Base-by-base conservation (phyloP, 1,140 invertebrate genomes). In the Teleopsis dalmanni region DNA sequence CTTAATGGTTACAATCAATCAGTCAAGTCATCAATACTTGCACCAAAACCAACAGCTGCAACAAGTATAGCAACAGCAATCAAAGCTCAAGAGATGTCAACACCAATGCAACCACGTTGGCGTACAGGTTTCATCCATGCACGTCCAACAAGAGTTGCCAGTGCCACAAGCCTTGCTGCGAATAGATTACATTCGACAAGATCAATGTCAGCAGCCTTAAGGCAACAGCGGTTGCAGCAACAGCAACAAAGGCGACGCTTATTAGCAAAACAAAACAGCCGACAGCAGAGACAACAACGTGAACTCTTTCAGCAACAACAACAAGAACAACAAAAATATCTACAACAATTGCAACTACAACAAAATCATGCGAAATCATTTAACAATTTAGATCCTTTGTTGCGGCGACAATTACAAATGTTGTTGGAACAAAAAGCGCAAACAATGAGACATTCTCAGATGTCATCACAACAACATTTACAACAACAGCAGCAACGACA, bases 161-260 rank as follows among this genome's bases (percentile, higher is more conserved):
- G 38, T 13, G 40, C n/a, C 10, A 26, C 37, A 23, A 9, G n/a
- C 9, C 11, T 34, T 7, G 47, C 37, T 3, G 53, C 62, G 50
- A 62, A 65, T 65, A 62, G 62, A 62, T 65, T 62, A 49, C 62
- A 53, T 47, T 52, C 61, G 49, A 57, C 61, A 59, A 64, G 62
- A 64, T 65, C 63, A 63, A 64, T 62, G 61, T 55, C 61, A 57
- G 52, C 55, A 46, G 48, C 14, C 14, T 9, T 10, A 42, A 18
- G 22, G 14, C 33, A 27, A 10, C 50, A 47, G 34, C 36, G 23
- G 36, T 31, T 13, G 18, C 40, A 44, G 16, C 31, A 26, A 44
- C 16, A 19, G 19, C 23, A 29, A 4, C 37, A 35, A 19, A 8
- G 23, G 3, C 47, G 42, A n/a, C 38, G 42, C 16, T 26, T 21